phyloP scores from a whole-genome alignment of 1,140 invertebrate genomes.

The Drosophila trapezifrons region DNA sequence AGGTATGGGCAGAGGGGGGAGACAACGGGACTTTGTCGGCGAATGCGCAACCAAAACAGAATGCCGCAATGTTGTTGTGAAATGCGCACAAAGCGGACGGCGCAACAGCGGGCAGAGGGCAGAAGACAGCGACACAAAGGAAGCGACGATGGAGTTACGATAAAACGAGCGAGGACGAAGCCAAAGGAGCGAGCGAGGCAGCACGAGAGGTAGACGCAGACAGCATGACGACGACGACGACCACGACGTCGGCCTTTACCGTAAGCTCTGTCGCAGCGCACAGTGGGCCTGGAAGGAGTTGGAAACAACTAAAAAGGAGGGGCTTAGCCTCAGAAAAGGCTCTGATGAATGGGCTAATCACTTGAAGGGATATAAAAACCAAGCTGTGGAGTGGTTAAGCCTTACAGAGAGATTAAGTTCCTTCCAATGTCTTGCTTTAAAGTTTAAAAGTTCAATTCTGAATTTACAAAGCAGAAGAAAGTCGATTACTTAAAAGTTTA shows the following conservation, averaged over 20 bases:
- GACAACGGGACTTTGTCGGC: slow-evolving; percentile 19
- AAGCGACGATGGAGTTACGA: slow-evolving; percentile 55
- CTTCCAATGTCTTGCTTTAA: too few relatives aligned
- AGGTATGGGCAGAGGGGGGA: too few relatives aligned
- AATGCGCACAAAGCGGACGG: slow-evolving; percentile 67
- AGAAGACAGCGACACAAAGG: slow-evolving; percentile 14
- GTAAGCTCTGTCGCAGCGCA: slow-evolving; percentile 35
- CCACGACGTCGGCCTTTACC: slow-evolving; percentile 23
- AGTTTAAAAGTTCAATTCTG: too few relatives aligned
- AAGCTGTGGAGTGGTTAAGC: too few relatives aligned
- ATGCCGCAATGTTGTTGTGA: slow-evolving; percentile 77
- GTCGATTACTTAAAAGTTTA: too few relatives aligned
- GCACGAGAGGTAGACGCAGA: slow-evolving; percentile 16
- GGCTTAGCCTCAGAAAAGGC: not conserved
- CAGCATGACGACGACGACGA: slow-evolving; percentile 29
- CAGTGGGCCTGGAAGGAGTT: slow-evolving; percentile 6
- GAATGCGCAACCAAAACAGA: slow-evolving; percentile 75
- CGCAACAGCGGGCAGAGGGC: slow-evolving; percentile 30
- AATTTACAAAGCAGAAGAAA: too few relatives aligned
- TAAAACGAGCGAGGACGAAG: slow-evolving; percentile 37
- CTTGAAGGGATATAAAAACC: too few relatives aligned
- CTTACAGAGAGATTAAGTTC: too few relatives aligned
- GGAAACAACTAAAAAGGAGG: not conserved
- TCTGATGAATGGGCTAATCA: not conserved
- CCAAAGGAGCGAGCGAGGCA: slow-evolving; percentile 1